Evolutionary conservation across 2,797 vertebrate species (phyloP).

Genomic region (Galagoides demidoff): DNA sequence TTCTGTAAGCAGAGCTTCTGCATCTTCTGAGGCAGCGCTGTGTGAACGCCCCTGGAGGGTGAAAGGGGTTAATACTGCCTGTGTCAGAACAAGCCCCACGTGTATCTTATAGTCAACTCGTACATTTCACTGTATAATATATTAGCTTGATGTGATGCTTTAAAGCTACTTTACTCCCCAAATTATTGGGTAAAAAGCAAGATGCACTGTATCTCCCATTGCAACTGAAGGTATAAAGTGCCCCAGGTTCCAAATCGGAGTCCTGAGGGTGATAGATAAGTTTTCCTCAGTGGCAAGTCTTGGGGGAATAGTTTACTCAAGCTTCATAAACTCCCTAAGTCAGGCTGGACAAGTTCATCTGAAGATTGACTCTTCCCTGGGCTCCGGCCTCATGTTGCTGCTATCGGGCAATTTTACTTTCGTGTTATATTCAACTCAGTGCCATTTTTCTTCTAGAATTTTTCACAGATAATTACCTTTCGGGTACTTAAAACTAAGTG

Average conservation of each 20-base stretch:
- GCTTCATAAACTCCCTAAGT: not conserved
- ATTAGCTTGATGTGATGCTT: not conserved
- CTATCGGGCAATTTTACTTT: constrained; percentile 13
- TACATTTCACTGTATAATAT: not conserved
- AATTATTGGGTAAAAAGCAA: not conserved
- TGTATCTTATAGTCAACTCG: not conserved
- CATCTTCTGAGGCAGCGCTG: too few relatives aligned
- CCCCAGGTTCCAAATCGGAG: not conserved
- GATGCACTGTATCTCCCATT: not conserved
- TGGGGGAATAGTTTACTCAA: not conserved
- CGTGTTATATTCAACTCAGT: not conserved
- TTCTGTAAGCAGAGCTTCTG: not conserved
- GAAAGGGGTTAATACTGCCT: not conserved
- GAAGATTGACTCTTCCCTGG: not conserved
- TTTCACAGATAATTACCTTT: constrained; percentile 77
- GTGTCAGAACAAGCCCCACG: not conserved
- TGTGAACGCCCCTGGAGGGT: not conserved
- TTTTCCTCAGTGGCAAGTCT: not conserved
- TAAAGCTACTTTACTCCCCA: not conserved
- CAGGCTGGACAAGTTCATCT: not conserved
- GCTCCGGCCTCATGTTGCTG: not conserved
- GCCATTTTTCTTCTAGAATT: constrained; percentile 62
- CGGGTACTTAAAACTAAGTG: constrained; percentile 66
- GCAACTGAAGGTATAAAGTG: not conserved
- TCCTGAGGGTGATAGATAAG: fast-evolving